phyloP scores from a whole-genome alignment of 1,140 invertebrate genomes.

The Listronotus oregonensis region DNA sequence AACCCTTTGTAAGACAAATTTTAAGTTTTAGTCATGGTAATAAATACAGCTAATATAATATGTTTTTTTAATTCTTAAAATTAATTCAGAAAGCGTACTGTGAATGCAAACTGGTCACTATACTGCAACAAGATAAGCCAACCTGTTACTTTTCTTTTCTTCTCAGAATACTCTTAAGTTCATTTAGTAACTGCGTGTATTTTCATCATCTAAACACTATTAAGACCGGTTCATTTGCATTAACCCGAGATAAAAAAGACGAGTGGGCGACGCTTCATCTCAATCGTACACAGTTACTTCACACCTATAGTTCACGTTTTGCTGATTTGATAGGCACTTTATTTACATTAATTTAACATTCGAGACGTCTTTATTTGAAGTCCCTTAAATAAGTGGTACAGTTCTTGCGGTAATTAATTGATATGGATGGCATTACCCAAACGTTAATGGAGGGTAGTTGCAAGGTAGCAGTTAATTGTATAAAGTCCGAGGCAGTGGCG shows the following conservation, averaged over 20 bases:
- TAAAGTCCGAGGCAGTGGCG: no score
- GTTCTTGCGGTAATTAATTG: no score
- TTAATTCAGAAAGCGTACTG: background rate
- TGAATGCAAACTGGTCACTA: background rate
- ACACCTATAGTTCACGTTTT: constrained; percentile 14
- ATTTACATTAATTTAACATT: background rate
- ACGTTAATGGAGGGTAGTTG: no score
- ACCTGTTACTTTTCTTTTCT: constrained; percentile 1
- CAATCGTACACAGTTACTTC: constrained; percentile 8
- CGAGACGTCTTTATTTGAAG: constrained; percentile 2
- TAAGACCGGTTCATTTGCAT: constrained; percentile 4
- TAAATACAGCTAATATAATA: no score
- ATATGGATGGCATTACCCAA: no score
- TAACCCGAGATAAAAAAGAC: constrained; percentile 4
- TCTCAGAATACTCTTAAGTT: background rate
- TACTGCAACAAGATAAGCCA: background rate
- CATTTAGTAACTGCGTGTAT: background rate
- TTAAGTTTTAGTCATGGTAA: no score
- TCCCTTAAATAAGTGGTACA: no score
- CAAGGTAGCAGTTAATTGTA: no score
- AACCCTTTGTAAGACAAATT: no score
- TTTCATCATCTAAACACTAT: background rate
- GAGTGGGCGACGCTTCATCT: constrained; percentile 2
- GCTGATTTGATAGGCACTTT: constrained; percentile 1
- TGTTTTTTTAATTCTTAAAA: no score